A percentile compares a stretch with the other conserved stretches of the same genome.
Conservation (phyloP, 2,113 vertebrate genomes). For the Halichoeres trimaculatus region DNA sequence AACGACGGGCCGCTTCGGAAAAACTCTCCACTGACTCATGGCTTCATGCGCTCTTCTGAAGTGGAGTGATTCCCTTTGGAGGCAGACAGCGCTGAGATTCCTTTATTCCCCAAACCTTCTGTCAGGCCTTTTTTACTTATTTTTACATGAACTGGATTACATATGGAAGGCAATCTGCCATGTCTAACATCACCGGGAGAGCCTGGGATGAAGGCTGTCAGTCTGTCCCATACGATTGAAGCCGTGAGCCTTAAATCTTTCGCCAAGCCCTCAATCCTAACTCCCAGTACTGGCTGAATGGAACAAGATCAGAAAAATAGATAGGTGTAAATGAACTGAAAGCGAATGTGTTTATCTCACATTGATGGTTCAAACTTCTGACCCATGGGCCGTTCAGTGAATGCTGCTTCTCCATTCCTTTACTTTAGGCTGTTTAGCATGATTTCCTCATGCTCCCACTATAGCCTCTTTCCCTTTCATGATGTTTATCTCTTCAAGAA, state of each 20-base stretch:
- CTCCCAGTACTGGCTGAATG: background rate
- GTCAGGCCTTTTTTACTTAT: background rate
- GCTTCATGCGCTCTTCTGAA: slow-evolving; percentile 23
- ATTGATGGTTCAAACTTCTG: background rate
- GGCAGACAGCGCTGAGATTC: slow-evolving; percentile 5
- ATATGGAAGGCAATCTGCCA: slow-evolving; percentile 8
- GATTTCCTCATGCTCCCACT: background rate
- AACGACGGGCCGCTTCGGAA: slow-evolving; percentile 34
- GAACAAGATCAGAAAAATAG: background rate
- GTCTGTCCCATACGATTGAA: slow-evolving; percentile 19
- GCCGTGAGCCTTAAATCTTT: slow-evolving; percentile 20
- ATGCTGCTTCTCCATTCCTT: background rate
- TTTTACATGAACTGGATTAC: slow-evolving; percentile 6
- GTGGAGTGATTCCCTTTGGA: slow-evolving; percentile 18
- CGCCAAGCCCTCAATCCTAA: slow-evolving; percentile 13
- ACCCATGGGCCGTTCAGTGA: background rate
- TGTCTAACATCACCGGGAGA: slow-evolving; percentile 6
- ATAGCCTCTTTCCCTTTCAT: background rate
- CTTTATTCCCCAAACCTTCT: background rate
- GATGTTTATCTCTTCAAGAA: slow-evolving; percentile 4
- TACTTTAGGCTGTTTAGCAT: slow-evolving; percentile 1
- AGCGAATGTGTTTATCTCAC: background rate
- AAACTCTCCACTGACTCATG: slow-evolving; percentile 38
- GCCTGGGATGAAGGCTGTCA: slow-evolving; percentile 4
- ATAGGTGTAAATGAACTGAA: slow-evolving; percentile 2